phyloP scores from a whole-genome alignment of 2,888 invertebrate species.

The Drosophila maculinotata region DNA sequence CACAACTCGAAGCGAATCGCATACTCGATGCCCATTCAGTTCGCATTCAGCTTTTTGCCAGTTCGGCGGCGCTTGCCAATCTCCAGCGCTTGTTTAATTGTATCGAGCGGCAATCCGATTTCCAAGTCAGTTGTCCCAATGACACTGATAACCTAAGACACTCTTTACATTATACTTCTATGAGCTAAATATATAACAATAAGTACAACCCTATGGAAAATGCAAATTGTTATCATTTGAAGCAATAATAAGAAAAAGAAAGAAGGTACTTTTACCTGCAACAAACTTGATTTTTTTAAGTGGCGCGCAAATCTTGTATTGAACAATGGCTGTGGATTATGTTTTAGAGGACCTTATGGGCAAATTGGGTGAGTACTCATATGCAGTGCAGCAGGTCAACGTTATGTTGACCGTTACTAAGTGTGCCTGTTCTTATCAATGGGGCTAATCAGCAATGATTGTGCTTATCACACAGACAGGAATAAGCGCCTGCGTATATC shows the following conservation, averaged over 20 bases:
- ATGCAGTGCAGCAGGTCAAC: slow-evolving; percentile 26
- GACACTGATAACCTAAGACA: slow-evolving; percentile 9
- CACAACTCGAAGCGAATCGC: slow-evolving; percentile 53
- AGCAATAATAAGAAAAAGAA: background rate
- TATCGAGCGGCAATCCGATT: slow-evolving; percentile 23
- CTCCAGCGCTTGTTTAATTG: slow-evolving; percentile 26
- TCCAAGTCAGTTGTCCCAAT: slow-evolving; percentile 6
- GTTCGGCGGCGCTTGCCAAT: slow-evolving; percentile 62
- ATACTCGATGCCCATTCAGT: slow-evolving; percentile 53
- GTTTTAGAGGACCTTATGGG: slow-evolving; percentile 89
- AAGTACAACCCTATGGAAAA: slow-evolving; percentile 5
- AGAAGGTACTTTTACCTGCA: background rate
- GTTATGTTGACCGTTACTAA: slow-evolving; percentile 14
- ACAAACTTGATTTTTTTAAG: slow-evolving; percentile 2
- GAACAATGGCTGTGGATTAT: slow-evolving; percentile 87
- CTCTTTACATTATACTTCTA: background rate
- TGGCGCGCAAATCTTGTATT: background rate
- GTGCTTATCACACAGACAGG: slow-evolving; percentile 39
- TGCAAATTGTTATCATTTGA: slow-evolving; percentile 29
- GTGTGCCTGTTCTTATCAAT: slow-evolving; percentile 49
- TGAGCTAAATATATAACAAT: background rate
- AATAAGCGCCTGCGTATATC: slow-evolving; percentile 32
- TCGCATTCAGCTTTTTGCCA: slow-evolving; percentile 71
- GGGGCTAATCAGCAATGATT: slow-evolving; percentile 41
- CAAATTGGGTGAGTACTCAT: slow-evolving; percentile 86